These are phyloP conservation scores for Phoebastria nigripes DNA, from an alignment of 2,797 vertebrate genomes.

Conservation along the genomic window DNA sequence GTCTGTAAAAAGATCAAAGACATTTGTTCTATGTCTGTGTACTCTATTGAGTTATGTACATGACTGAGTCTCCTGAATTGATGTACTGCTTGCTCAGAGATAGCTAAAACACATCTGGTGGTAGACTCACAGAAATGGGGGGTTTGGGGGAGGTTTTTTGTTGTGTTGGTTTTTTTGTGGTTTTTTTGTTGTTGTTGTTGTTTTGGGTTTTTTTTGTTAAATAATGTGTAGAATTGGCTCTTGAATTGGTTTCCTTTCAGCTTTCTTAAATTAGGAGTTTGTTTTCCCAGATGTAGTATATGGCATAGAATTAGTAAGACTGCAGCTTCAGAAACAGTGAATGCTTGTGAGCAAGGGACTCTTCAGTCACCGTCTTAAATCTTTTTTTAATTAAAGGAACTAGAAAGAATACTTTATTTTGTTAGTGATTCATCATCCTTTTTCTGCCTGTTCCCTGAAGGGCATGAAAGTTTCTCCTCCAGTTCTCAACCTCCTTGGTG, in stretches of 20 bases:
- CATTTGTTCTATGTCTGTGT: neutral
- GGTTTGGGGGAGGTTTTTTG: neutral
- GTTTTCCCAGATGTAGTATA: neutral
- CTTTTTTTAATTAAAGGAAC: neutral
- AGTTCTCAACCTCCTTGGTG: neutral
- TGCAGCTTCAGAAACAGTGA: neutral
- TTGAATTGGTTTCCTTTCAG: neutral
- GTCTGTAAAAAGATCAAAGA: neutral
- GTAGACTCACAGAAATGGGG: neutral
- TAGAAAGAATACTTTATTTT: neutral
- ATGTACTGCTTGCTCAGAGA: neutral
- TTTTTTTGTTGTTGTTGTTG: too few species aligned
- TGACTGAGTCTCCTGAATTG: neutral
- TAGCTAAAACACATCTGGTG: neutral
- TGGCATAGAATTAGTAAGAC: neutral
- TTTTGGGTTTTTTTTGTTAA: neutral
- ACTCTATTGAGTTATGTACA: neutral
- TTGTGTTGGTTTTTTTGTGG: neutral
- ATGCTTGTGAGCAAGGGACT: neutral
- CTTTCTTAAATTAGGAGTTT: neutral
- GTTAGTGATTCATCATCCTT: neutral
- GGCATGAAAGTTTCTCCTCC: constrained; percentile 3
- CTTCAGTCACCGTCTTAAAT: neutral
- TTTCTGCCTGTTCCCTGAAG: neutral
- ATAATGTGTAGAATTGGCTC: neutral